phyloP scores from a whole-genome alignment of 1,140 invertebrate species.

The Ectropis grisescens region DNA sequence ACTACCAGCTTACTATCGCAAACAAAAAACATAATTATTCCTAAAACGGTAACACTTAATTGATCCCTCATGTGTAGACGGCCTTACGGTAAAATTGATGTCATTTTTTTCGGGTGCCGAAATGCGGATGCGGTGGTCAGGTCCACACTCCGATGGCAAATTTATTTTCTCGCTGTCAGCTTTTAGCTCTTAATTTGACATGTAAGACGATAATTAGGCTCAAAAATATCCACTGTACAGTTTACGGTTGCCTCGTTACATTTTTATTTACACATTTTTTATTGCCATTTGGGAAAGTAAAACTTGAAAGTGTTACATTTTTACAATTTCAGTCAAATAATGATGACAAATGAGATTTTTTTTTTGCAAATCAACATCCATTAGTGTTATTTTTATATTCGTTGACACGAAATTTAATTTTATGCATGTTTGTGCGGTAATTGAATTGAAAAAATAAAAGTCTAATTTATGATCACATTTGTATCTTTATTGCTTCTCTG shows the following conservation, averaged over 20 bases:
- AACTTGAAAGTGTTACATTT: too few species aligned
- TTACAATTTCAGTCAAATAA: too few species aligned
- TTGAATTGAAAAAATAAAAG: too few species aligned
- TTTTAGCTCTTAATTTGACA: constrained; percentile 6
- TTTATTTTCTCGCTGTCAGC: constrained; percentile 5
- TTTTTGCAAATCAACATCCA: too few species aligned
- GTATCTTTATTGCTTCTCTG: too few species aligned
- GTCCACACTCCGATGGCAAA: too few species aligned
- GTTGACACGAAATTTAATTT: too few species aligned
- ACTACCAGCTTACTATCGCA: constrained; percentile 36
- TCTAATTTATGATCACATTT: too few species aligned
- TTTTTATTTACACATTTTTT: constrained; percentile 3
- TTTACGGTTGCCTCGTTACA: constrained; percentile 2
- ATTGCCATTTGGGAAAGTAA: background rate
- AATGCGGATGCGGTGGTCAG: too few species aligned
- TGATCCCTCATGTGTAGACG: constrained; percentile 29
- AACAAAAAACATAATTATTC: constrained; percentile 49
- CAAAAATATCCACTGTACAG: background rate
- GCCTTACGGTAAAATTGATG: constrained; percentile 39
- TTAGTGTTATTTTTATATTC: too few species aligned
- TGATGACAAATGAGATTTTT: too few species aligned
- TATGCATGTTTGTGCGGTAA: too few species aligned
- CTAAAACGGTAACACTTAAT: constrained; percentile 54
- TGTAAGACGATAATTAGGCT: constrained; percentile 5
- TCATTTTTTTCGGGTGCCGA: constrained; percentile 26